These are phyloP conservation scores for Sparus aurata DNA, from an alignment of 2,797 vertebrate species.

Conservation along the genomic window DNA sequence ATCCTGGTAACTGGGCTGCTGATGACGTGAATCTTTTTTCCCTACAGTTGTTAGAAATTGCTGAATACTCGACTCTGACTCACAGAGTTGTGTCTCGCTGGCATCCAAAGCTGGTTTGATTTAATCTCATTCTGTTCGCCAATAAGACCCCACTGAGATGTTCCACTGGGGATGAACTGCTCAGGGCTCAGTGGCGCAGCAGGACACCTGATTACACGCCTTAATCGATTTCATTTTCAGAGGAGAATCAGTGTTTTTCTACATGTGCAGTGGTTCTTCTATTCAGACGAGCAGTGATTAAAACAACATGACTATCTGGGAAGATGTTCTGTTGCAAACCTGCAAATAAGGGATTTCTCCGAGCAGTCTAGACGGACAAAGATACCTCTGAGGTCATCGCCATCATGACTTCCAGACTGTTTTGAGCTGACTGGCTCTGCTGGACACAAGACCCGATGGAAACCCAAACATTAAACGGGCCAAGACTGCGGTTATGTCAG, in stretches of 20 bases:
- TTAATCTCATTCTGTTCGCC: background rate
- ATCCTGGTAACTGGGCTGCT: no score
- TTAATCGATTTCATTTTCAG: conserved; percentile 11
- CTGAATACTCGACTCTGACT: background rate
- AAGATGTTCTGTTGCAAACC: conserved; percentile 29
- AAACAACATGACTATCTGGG: conserved; percentile 44
- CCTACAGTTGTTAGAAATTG: no score
- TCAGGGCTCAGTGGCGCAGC: background rate
- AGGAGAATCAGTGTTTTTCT: conserved; percentile 11
- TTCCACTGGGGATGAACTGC: background rate
- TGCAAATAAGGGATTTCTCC: conserved; percentile 44
- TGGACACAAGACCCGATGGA: conserved; percentile 71
- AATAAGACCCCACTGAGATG: background rate
- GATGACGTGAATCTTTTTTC: no score
- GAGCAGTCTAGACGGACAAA: conserved; percentile 59
- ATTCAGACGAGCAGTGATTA: conserved; percentile 25
- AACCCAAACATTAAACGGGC: conserved; percentile 76
- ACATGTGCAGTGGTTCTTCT: conserved; percentile 5
- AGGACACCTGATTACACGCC: conserved; percentile 10
- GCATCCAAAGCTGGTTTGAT: background rate
- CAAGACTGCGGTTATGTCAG: conserved; percentile 56
- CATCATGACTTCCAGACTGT: conserved; percentile 68
- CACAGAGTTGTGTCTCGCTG: background rate
- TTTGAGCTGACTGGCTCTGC: conserved; percentile 75
- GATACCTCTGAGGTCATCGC: conserved; percentile 54